These are phyloP conservation scores for Scaptomyza caliginosa DNA, from an alignment of 2,888 invertebrate species.

Conservation along the genomic window DNA sequence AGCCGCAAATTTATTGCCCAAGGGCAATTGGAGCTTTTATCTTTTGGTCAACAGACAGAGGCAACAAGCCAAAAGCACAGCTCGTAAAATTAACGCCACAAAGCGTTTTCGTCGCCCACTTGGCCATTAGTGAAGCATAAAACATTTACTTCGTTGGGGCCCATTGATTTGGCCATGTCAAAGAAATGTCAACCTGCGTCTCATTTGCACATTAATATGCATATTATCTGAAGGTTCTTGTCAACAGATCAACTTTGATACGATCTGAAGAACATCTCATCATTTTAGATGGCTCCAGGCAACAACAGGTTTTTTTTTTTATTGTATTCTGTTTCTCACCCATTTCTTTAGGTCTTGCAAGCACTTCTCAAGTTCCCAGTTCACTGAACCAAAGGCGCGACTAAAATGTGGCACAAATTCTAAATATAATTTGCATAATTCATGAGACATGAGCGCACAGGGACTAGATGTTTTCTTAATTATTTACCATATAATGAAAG, in stretches of 20 bases:
- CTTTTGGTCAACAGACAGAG: conserved; percentile 50
- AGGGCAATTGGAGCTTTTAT: conserved; percentile 52
- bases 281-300: conserved; percentile 1
- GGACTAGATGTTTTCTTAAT: neutral
- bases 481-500: conserved; percentile 33
- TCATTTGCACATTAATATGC: conserved; percentile 73
- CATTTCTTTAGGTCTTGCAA: conserved; percentile 47
- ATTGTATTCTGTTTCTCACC: conserved; percentile 44
- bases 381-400: conserved; percentile 61
- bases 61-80: conserved; percentile 10
- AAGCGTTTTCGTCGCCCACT: conserved; percentile 30
- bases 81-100: conserved; percentile 61
- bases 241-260: conserved; percentile 31
- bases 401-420: conserved; percentile 55
- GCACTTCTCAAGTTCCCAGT: conserved; percentile 25
- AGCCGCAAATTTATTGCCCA: conserved; percentile 53
- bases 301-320: conserved; percentile 59
- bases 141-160: conserved; percentile 26
- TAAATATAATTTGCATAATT: conserved; percentile 65
- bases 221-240: conserved; percentile 60
- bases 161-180: conserved; percentile 50
- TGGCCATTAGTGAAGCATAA: conserved; percentile 50
- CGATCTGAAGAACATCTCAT: conserved; percentile 10
- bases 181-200: conserved; percentile 34
- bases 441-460: conserved; percentile 11